Base-by-base conservation (phyloP, 1,140 invertebrate genomes). In the Drosophila busckii region DNA sequence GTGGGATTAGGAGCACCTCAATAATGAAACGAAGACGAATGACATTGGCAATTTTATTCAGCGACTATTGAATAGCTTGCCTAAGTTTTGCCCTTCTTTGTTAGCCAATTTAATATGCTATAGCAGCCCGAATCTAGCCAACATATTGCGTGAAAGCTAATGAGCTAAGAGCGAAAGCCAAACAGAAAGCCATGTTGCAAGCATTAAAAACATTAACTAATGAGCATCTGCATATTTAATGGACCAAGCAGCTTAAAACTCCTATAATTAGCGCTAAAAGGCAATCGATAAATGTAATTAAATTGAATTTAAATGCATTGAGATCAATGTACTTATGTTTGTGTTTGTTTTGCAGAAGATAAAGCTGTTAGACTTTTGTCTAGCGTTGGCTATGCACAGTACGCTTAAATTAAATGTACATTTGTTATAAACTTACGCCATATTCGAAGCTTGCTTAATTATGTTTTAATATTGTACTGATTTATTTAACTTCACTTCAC, bases 1-100 rank as follows among this genome's bases (percentile, higher is more conserved):
- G 50, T 45, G 32, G 41, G 56, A 60, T 60, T 63, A 31, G 29
- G 38, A 49, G 38, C 34, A 53, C 32, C 45, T 46, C 32, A 26
- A 71, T 54, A 66, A 73, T 73, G 59, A 58, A 80, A 80, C 65
- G 75, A 82, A 73, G 75, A 80, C 70, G 73, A 80, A 80, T 71
- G 49, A 56, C 44, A 38, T 49, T 37, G 7, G 8, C 35, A 31
- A 52, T 23, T 20, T 15, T 10, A 13, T 29, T 20, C 10, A 26
- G 17, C 16, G 19, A 35, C 5, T 4, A 52, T 52, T 35, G 38
- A 41, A 41, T 34, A n/a, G n/a, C n/a, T n/a, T n/a, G 50, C 15
- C 9, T 17, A 28, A 17, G 49, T 38, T 34, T 19, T 13, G 19
- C 7, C 12, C 13, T 16, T 28, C 38, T 20, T 29, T 68, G 53